Evolutionary conservation across 2,113 vertebrate species (phyloP).

Genomic region (Pampusana beccarii): DNA sequence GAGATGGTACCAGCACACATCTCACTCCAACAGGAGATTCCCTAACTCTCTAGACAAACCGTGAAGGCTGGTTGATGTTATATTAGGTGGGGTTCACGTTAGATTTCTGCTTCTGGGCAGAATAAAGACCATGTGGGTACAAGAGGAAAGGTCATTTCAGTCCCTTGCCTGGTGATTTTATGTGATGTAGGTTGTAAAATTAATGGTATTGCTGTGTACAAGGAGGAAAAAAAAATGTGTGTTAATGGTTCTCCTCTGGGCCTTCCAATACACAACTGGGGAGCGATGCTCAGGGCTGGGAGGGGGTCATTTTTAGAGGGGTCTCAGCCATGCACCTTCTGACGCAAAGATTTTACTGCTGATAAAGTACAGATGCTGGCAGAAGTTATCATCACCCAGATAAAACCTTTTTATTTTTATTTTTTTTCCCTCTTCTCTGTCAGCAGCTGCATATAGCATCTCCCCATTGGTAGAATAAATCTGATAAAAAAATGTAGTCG

Average conservation of each 20-base stretch:
- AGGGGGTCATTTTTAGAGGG: not conserved
- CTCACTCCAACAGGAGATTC: not conserved
- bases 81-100: not conserved
- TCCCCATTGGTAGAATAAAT: constrained; percentile 19
- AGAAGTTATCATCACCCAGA: not conserved
- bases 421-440: not conserved
- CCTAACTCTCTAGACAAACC: not conserved
- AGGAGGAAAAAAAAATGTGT: not conserved
- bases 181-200: not conserved
- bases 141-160: not conserved
- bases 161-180: not conserved
- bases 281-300: not conserved
- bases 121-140: not conserved
- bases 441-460: not conserved
- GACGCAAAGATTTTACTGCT: not conserved
- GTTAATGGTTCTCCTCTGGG: not conserved
- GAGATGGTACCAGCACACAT: not conserved
- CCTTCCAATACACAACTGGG: not conserved
- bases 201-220: not conserved
- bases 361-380: not conserved
- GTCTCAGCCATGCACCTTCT: not conserved
- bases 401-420: not conserved
- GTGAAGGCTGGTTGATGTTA: not conserved
- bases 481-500: constrained; percentile 49
- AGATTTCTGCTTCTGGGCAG: not conserved